A percentile compares a stretch with the other conserved stretches of the same genome.
Conservation (phyloP, 2,888 invertebrate genomes). For the Papilio gigon region DNA sequence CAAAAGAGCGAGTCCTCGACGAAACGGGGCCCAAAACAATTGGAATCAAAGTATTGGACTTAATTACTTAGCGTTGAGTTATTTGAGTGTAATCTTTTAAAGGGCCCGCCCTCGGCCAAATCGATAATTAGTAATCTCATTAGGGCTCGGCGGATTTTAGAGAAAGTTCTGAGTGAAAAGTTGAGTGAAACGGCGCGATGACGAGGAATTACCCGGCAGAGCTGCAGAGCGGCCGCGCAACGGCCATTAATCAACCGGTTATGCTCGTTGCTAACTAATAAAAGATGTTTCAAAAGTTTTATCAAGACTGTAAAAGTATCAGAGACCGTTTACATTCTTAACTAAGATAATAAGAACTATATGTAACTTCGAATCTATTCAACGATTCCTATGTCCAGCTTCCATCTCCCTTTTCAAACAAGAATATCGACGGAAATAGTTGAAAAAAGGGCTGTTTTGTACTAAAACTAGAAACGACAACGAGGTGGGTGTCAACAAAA, state of each 20-base stretch:
- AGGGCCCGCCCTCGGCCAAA: slow-evolving; percentile 46
- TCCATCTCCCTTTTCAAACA: no score
- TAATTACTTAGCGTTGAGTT: slow-evolving; percentile 50
- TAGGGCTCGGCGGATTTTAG: slow-evolving; percentile 46
- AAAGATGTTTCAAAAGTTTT: slow-evolving; percentile 38
- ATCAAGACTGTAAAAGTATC: neutral
- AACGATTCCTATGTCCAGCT: no score
- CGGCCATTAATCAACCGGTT: slow-evolving; percentile 46
- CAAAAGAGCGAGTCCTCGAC: slow-evolving; percentile 30
- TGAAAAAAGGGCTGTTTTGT: no score
- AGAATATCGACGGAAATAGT: no score
- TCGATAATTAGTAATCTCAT: slow-evolving; percentile 54
- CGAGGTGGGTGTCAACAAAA: neutral
- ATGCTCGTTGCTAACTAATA: slow-evolving; percentile 40
- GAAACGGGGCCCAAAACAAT: slow-evolving; percentile 38
- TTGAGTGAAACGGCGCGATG: slow-evolving; percentile 43
- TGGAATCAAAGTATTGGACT: slow-evolving; percentile 48
- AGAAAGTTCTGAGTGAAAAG: slow-evolving; percentile 52
- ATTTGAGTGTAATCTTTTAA: slow-evolving; percentile 48
- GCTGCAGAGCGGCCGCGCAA: slow-evolving; percentile 45
- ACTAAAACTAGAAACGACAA: slow-evolving; percentile 1
- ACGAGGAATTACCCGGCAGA: slow-evolving; percentile 29
- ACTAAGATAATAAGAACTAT: neutral
- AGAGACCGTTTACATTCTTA: neutral
- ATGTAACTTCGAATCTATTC: no score